Evolutionary conservation across 2,888 invertebrate species (phyloP).

Genomic region (Suillia variegata): DNA sequence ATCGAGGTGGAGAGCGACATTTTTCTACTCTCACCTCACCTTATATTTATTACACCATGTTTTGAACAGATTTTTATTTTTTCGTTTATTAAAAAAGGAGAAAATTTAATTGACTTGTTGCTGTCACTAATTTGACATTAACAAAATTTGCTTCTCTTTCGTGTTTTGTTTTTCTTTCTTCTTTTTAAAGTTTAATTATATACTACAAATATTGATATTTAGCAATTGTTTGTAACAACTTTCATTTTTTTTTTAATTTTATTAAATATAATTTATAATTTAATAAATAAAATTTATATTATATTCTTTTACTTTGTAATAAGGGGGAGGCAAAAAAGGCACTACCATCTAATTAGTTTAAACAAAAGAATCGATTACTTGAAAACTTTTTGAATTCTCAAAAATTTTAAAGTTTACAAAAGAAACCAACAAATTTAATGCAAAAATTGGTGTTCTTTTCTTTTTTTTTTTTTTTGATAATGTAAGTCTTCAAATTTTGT

Average conservation of each 20-base stretch:
- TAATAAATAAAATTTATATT: slow-evolving; percentile 27
- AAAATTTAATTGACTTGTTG: slow-evolving; percentile 1
- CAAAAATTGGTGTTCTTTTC: slow-evolving; percentile 36
- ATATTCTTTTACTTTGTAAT: not conserved
- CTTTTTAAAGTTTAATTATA: not conserved
- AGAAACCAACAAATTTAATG: no score
- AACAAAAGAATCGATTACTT: slow-evolving; percentile 23
- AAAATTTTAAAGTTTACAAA: no score
- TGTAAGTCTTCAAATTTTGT: slow-evolving; percentile 16
- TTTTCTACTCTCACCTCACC: no score
- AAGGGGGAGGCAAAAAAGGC: slow-evolving; percentile 50
- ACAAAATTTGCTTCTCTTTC: not conserved
- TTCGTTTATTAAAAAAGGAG: no score
- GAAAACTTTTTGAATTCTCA: slow-evolving; percentile 11
- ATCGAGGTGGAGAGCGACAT: no score
- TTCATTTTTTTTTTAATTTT: slow-evolving; percentile 33
- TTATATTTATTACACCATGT: no score
- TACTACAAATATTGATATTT: not conserved
- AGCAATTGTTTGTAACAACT: no score
- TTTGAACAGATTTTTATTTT: no score
- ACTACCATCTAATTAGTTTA: slow-evolving; percentile 53
- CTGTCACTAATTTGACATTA: not conserved
- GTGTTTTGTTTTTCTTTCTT: not conserved
- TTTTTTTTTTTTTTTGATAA: slow-evolving; percentile 10
- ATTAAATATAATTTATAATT: slow-evolving; percentile 32